Percentiles rank a stretch among this genome's conserved stretches.
Conservation (phyloP, 2,113 vertebrate species). For the Ailuropoda melanoleuca region DNA sequence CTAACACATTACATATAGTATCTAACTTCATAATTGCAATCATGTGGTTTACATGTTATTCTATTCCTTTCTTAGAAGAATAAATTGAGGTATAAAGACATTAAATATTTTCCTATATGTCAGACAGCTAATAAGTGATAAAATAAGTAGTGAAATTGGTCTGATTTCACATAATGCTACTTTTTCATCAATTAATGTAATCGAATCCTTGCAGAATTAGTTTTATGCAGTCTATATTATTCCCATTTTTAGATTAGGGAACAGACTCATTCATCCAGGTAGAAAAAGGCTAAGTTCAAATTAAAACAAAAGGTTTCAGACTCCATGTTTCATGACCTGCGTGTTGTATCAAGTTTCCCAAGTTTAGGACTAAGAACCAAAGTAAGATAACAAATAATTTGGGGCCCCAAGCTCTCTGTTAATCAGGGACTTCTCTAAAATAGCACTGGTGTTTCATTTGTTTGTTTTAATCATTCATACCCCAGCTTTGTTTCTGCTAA, state of each 20-base stretch:
- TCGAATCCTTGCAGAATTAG: neutral
- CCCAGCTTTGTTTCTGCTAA: neutral
- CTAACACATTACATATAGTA: neutral
- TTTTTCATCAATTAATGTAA: neutral
- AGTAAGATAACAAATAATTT: neutral
- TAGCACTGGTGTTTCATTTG: neutral
- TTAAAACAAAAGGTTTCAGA: neutral
- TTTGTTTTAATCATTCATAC: neutral
- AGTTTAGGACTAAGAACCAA: neutral
- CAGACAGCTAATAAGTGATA: neutral
- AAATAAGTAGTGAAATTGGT: neutral
- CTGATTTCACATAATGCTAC: neutral
- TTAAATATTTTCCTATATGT: neutral
- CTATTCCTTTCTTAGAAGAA: conserved; percentile 18
- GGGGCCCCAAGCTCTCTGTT: neutral
- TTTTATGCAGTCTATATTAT: neutral
- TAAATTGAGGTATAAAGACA: neutral
- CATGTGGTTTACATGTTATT: neutral
- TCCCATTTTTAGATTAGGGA: neutral
- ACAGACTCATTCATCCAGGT: neutral
- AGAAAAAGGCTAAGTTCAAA: neutral
- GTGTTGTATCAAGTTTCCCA: neutral
- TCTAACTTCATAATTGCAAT: neutral
- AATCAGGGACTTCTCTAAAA: neutral
- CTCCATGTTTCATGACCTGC: neutral